Evolutionary conservation across 2,113 vertebrate genomes (phyloP).

Genomic region (Epinephelus moara): DNA sequence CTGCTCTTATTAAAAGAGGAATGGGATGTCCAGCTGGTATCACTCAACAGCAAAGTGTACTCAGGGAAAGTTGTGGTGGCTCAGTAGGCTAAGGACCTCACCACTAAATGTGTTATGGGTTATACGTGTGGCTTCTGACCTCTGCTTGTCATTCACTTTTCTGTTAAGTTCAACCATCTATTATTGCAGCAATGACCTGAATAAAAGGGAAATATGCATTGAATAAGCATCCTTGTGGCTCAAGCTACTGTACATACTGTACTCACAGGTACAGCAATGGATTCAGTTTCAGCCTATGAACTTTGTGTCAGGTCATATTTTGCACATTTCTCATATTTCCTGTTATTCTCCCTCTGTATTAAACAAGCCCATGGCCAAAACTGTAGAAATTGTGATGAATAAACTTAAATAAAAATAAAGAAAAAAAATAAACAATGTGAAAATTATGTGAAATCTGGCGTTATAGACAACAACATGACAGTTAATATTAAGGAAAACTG

Average conservation of each 20-base stretch:
- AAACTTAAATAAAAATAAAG: not conserved
- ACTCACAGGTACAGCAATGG: slow-evolving; percentile 41
- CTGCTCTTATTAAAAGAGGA: slow-evolving; percentile 65
- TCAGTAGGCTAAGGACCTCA: not conserved
- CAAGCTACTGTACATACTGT: slow-evolving; percentile 38
- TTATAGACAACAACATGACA: not conserved
- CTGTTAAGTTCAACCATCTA: slow-evolving; percentile 24
- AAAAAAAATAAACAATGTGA: not conserved
- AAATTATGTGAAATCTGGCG: not conserved
- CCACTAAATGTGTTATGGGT: slow-evolving; percentile 23
- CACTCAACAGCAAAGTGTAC: slow-evolving; percentile 33
- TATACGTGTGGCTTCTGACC: slow-evolving; percentile 39
- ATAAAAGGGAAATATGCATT: slow-evolving; percentile 20
- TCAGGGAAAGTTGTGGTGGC: slow-evolving; percentile 27
- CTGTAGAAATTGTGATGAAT: not conserved
- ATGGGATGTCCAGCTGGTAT: slow-evolving; percentile 53
- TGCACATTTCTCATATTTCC: slow-evolving; percentile 33
- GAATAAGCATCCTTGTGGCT: slow-evolving; percentile 17
- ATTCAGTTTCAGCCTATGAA: slow-evolving; percentile 45
- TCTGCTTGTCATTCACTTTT: slow-evolving; percentile 28
- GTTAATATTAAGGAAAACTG: not conserved
- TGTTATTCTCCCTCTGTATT: not conserved
- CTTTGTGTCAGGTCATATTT: slow-evolving; percentile 31
- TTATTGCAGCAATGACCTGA: slow-evolving; percentile 37
- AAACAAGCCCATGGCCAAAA: not conserved